Base-by-base conservation (phyloP, 2,888 invertebrate species). In the Conchocele bisecta region DNA sequence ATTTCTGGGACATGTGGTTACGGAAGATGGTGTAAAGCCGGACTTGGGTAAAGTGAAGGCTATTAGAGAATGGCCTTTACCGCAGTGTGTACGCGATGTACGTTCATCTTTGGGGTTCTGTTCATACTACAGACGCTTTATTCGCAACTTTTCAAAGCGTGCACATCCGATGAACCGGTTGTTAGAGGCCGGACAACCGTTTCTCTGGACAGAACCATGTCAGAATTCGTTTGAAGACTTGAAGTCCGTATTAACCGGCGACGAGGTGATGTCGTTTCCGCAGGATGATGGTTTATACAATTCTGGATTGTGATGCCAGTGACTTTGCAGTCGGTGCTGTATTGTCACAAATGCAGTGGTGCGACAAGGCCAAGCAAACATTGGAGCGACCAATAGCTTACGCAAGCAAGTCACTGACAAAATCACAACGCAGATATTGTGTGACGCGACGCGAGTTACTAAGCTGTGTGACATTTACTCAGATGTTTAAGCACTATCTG, bases 291-390 rank as follows among this genome's bases (percentile, higher is more conserved):
- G n/a, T n/a, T n/a, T n/a, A n/a, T n/a, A n/a, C n/a, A n/a, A 66
- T 75, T 13, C 20, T 79, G 7, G 72, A 75, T 37, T 66, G 65
- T 35, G 57, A 72, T 54, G 65, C 69, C 5, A 60, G 56, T 35
- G 51, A 72, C 35, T 42, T 26, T 4, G 71, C 54, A 15, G 35
- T 72, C 13, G 75, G 78, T 6, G 67, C 39, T 20, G 58, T 57
- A n/a, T 46, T 77, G 3, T 70, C 70, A 5, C 78, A 78, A 42
- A 42, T 68, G 15, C 75, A 75, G 33, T 58, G 24, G 20, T 69
- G 67, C 44, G 20, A 41, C 1, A 13, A 50, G 17, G 41, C 42
- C 22, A 56, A 66, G 22, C 42, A 64, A 29, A 64, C 56, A 33
- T 61, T 67, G 1, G 77, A 77, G 28, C 50, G 37, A 20, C 59